phyloP scores from a whole-genome alignment of 1,140 invertebrate genomes.

The Chymomyza costata region DNA sequence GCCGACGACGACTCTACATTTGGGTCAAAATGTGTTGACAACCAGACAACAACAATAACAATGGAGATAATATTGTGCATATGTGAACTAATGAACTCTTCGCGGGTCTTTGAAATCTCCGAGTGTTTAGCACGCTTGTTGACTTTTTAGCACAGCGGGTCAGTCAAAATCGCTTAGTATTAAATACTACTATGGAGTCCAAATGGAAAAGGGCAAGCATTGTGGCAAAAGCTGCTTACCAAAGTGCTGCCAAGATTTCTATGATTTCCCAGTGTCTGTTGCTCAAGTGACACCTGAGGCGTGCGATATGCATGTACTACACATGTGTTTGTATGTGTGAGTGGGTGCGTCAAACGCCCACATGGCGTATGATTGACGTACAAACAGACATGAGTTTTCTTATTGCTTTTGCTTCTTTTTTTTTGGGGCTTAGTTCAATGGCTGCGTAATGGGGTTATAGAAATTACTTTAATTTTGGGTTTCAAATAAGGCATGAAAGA shows the following conservation, averaged over 20 bases:
- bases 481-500: too few relatives aligned
- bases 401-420: too few relatives aligned
- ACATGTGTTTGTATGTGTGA: too few relatives aligned
- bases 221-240: constrained; percentile 42
- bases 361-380: constrained; percentile 49
- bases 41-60: constrained; percentile 8
- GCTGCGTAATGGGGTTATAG: constrained; percentile 24
- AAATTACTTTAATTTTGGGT: too few relatives aligned
- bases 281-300: constrained; percentile 20
- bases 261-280: constrained; percentile 34
- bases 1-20: constrained; percentile 26
- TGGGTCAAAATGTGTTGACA: constrained; percentile 30
- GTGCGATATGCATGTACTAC: background rate
- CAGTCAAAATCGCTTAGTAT: constrained; percentile 25
- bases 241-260: constrained; percentile 40
- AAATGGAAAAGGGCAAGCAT: constrained; percentile 49
- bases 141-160: constrained; percentile 42
- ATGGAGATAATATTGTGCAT: constrained; percentile 23
- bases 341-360: constrained; percentile 40
- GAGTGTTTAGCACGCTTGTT: constrained; percentile 48
- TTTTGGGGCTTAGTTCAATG: background rate
- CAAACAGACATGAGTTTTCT: background rate
- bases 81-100: constrained; percentile 45
- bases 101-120: background rate
- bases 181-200: too few relatives aligned